These are phyloP conservation scores for Folsomia candida DNA, from an alignment of 2,888 invertebrate species.

Conservation along the genomic window DNA sequence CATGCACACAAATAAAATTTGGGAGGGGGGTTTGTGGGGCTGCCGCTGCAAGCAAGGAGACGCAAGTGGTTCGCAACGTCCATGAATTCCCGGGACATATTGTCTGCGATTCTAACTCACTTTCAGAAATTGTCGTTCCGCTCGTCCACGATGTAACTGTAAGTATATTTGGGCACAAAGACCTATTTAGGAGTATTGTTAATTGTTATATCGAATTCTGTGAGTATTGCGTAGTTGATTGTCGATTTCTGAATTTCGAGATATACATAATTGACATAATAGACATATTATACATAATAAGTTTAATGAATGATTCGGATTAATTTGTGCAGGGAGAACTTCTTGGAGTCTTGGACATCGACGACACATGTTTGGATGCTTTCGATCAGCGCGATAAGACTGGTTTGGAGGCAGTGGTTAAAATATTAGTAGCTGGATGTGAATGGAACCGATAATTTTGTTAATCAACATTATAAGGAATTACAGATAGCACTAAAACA, in stretches of 20 bases:
- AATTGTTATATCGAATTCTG: background rate
- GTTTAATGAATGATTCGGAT: background rate
- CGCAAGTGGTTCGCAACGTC: conserved; percentile 44
- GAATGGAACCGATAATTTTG: too few species aligned
- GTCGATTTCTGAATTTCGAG: background rate
- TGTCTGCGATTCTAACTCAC: conserved; percentile 42
- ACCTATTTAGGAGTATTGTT: background rate
- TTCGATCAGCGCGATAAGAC: conserved; percentile 40
- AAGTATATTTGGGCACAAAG: too few species aligned
- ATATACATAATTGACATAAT: background rate
- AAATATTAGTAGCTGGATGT: conserved; percentile 29
- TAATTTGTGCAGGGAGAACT: conserved; percentile 19
- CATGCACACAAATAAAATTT: conserved; percentile 45
- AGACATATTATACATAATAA: too few species aligned
- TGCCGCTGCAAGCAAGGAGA: conserved; percentile 29
- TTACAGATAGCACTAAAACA: background rate
- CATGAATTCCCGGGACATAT: conserved; percentile 47
- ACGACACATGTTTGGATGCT: conserved; percentile 25
- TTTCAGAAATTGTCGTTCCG: conserved; percentile 47
- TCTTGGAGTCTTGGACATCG: conserved; percentile 46
- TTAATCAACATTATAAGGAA: background rate
- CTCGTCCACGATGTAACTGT: conserved; percentile 12
- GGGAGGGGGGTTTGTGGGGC: conserved; percentile 47
- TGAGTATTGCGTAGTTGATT: background rate
- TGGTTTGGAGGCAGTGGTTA: conserved; percentile 39